Percentiles rank a stretch among this genome's conserved stretches.
phyloP scores from a whole-genome alignment of 1,140 invertebrate species.

The Drosophila varians region DNA sequence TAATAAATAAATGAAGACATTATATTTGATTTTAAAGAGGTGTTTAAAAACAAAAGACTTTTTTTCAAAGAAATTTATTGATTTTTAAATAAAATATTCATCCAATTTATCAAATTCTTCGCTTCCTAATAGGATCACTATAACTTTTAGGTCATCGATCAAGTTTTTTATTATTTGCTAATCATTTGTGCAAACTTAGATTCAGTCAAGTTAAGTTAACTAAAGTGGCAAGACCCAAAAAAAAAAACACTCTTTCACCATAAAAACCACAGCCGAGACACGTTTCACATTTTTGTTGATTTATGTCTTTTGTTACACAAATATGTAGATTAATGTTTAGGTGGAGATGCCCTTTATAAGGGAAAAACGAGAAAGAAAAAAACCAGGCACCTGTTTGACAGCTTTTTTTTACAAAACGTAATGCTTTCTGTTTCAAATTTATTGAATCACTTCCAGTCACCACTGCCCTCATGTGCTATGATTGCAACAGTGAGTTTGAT shows the following conservation, averaged over 20 bases:
- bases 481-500: conserved; percentile 94
- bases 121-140: neutral
- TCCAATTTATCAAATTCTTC: too few relatives aligned
- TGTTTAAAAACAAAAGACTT: neutral
- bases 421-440: neutral
- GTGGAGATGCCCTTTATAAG: neutral
- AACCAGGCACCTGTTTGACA: neutral
- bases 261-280: neutral
- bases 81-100: too few relatives aligned
- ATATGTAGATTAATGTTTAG: neutral
- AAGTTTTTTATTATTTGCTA: neutral
- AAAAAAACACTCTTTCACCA: neutral
- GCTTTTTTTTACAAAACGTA: neutral
- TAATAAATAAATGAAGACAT: neutral
- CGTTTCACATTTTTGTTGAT: neutral
- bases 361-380: too few relatives aligned
- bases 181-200: neutral
- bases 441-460: conserved; percentile 80
- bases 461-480: conserved; percentile 87
- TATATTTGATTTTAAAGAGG: neutral
- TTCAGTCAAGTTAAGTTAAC: neutral
- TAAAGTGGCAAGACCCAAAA: too few relatives aligned
- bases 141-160: neutral
- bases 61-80: neutral
- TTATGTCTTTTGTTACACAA: neutral